Conservation (phyloP, 2,888 invertebrate genomes). For the Epirrhoe alternata region DNA sequence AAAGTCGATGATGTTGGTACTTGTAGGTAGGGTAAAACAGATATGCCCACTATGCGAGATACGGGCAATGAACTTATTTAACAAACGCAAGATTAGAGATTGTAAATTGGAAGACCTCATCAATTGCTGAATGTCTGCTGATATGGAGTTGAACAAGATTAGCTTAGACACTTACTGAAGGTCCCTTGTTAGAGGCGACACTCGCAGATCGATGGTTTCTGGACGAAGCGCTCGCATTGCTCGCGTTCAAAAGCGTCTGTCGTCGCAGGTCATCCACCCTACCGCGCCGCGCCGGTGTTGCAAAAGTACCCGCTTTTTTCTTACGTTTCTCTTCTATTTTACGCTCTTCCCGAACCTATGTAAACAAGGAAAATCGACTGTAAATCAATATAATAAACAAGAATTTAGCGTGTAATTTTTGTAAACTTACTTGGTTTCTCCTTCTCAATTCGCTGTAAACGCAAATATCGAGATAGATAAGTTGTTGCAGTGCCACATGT, state of each 20-base stretch:
- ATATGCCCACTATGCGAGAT: too few species aligned
- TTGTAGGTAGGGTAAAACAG: too few species aligned
- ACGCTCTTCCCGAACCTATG: slow-evolving; percentile 77
- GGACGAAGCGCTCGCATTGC: slow-evolving; percentile 77
- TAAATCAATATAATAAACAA: background rate
- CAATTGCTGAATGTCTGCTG: background rate
- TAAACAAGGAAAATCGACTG: background rate
- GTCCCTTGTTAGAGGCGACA: slow-evolving; percentile 65
- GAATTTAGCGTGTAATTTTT: background rate
- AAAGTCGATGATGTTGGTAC: too few species aligned
- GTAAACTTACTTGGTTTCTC: slow-evolving; percentile 70
- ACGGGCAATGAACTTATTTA: too few species aligned
- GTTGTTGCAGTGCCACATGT: slow-evolving; percentile 91
- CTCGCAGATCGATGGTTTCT: slow-evolving; percentile 70
- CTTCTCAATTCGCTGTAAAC: slow-evolving; percentile 91
- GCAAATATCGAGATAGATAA: slow-evolving; percentile 92
- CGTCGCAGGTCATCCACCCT: slow-evolving; percentile 68
- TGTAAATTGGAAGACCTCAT: too few species aligned
- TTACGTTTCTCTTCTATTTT: slow-evolving; percentile 77
- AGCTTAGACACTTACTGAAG: slow-evolving; percentile 56
- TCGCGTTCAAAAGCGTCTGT: slow-evolving; percentile 74
- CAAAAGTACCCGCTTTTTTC: slow-evolving; percentile 71
- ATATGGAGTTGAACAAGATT: background rate
- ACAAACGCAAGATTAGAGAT: too few species aligned
- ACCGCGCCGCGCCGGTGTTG: slow-evolving; percentile 69